Base-by-base conservation (phyloP, 2,888 invertebrate species). In the Julus scandinavius region DNA sequence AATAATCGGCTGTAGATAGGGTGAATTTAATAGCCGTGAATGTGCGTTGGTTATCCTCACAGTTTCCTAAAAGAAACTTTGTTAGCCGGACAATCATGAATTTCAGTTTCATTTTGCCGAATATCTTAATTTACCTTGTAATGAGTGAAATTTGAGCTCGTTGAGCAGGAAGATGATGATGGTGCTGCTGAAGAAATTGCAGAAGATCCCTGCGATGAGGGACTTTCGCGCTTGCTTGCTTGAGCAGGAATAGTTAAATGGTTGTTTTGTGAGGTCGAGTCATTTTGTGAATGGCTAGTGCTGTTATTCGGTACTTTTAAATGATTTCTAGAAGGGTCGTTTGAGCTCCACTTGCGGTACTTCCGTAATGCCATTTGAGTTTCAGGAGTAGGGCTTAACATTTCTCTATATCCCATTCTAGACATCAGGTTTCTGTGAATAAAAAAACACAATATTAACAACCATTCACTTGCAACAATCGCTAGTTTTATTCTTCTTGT, bases 1-100 rank as follows among this genome's bases (percentile, higher is more conserved):
- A 85, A 85, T 85, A 9, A 85, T 85, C 11, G 85, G 85, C 49
- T 85, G 85, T 20, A 85, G 15, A 15, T 85, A 85, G 2, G 85
- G 85, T 15, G 85, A 85, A 29, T 85, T 85, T 13, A 85, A 85
- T 13, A 85, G 41, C 5, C 49, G 85, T 6, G 72, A 20, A 9
- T 72, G 72, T 20, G 72, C 72, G 9, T 72, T 29, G 9, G 29
- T 72, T 20, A 72, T 72, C 29, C 72, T 72, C 72, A 29, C 9
- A 72, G 72, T 29, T 9, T 72, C n/a, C 72, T 72, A 72, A 72
- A 72, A 72, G 13, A 85, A 11, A 85, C 13, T 4, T 9, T 38
- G 15, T 15, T 80, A 38, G 11, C 20, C 83, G 20, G 83, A 29
- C 6, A 15, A 80, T 29, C 29, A 80, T 20, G 9, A 9, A 80